Conservation (phyloP, 2,797 vertebrate genomes). For the Ciconia nigra region DNA sequence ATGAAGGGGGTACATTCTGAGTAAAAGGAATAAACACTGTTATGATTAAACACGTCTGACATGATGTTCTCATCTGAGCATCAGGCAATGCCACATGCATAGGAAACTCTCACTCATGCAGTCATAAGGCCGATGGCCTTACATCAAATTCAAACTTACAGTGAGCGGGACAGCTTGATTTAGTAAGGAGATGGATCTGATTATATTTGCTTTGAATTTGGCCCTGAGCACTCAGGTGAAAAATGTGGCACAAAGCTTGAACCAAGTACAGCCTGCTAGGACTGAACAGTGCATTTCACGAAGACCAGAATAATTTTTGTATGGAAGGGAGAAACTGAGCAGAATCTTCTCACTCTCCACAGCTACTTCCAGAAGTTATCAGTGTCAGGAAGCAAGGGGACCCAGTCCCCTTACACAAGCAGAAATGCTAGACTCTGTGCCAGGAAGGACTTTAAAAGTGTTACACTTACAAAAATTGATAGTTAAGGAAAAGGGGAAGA, state of each 20-base stretch:
- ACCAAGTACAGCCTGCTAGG: neutral
- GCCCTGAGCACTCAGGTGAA: neutral
- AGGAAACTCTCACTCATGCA: neutral
- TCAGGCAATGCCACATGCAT: slow-evolving; percentile 12
- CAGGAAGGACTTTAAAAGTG: neutral
- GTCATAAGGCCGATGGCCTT: neutral
- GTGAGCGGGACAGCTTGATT: neutral
- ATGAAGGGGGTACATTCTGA: neutral
- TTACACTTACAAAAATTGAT: neutral
- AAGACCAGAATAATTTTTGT: neutral
- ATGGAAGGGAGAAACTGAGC: neutral
- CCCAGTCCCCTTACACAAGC: neutral
- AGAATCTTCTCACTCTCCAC: neutral
- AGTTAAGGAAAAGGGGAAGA: neutral
- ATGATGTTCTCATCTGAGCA: slow-evolving; percentile 14
- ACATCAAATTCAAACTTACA: neutral
- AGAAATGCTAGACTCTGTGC: neutral
- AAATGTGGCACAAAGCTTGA: neutral
- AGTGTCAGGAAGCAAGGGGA: neutral
- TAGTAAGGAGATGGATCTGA: neutral
- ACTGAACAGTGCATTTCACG: neutral
- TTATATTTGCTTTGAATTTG: neutral
- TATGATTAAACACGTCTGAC: slow-evolving; percentile 56
- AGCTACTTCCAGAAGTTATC: neutral
- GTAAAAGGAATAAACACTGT: slow-evolving; percentile 48